These are phyloP conservation scores for Agriopis aurantiaria DNA, from an alignment of 2,888 invertebrate species.

Conservation along the genomic window DNA sequence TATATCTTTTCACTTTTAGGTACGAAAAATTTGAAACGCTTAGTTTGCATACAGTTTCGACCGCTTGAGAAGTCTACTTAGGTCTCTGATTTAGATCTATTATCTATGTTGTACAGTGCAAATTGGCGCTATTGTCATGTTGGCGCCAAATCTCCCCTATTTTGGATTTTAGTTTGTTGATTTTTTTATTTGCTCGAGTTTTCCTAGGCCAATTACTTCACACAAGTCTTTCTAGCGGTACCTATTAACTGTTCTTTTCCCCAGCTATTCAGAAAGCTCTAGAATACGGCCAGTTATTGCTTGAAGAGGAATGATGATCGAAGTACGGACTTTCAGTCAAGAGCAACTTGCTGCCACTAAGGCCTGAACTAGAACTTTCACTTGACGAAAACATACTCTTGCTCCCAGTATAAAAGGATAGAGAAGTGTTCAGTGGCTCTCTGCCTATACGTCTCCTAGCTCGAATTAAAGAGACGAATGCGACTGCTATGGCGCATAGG, in stretches of 20 bases:
- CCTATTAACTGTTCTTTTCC: background rate
- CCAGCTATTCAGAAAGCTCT: slow-evolving; percentile 65
- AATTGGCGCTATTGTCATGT: too few relatives aligned
- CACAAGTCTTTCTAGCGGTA: too few relatives aligned
- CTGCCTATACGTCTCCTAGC: slow-evolving; percentile 83
- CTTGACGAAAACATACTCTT: slow-evolving; percentile 88
- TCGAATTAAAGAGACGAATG: slow-evolving; percentile 88
- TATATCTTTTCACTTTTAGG: too few relatives aligned
- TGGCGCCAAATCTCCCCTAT: too few relatives aligned
- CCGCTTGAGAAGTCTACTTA: too few relatives aligned
- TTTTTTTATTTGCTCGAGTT: too few relatives aligned
- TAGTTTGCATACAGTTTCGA: too few relatives aligned
- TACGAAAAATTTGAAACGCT: too few relatives aligned
- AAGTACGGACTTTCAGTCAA: slow-evolving; percentile 88
- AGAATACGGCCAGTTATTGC: slow-evolving; percentile 84
- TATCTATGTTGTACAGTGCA: too few relatives aligned
- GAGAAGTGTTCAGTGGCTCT: slow-evolving; percentile 82
- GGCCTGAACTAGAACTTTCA: slow-evolving; percentile 86
- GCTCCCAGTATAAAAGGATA: slow-evolving; percentile 86
- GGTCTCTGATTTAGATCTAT: too few relatives aligned
- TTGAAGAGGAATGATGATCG: slow-evolving; percentile 85
- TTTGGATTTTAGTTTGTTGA: too few relatives aligned
- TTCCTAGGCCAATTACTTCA: too few relatives aligned
- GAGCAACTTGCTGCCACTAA: slow-evolving; percentile 87
- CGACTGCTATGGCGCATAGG: slow-evolving; percentile 89